These are phyloP conservation scores for Trypoxylon attenuatum DNA, from an alignment of 2,888 invertebrate genomes.

Conservation along the genomic window DNA sequence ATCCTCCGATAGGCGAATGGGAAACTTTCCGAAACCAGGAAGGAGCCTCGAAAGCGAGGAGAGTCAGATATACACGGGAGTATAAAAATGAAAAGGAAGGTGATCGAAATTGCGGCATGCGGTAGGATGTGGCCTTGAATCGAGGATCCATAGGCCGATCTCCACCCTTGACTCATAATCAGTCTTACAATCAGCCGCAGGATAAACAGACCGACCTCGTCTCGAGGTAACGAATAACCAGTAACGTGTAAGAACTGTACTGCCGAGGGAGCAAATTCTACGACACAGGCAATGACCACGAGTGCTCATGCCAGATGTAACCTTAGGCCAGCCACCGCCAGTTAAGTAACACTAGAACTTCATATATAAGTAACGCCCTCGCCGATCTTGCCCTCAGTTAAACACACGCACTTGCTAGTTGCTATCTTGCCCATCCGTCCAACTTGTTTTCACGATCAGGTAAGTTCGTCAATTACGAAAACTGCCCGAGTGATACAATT, in stretches of 20 bases:
- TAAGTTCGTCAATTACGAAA: slow-evolving; percentile 18
- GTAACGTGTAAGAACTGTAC: slow-evolving; percentile 1
- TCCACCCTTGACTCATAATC: slow-evolving; percentile 56
- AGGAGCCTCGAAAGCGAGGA: too few relatives aligned
- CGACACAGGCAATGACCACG: slow-evolving; percentile 38
- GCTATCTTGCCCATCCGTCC: too few relatives aligned
- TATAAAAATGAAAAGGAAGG: too few relatives aligned
- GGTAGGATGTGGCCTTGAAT: too few relatives aligned
- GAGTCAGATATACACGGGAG: too few relatives aligned
- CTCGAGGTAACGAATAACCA: slow-evolving; percentile 26
- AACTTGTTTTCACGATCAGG: too few relatives aligned
- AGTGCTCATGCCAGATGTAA: slow-evolving; percentile 41
- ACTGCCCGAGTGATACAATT: too few relatives aligned
- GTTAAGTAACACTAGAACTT: slow-evolving; percentile 18
- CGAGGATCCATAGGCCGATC: too few relatives aligned
- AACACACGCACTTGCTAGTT: slow-evolving; percentile 43
- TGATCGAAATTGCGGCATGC: too few relatives aligned
- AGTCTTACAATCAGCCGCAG: slow-evolving; percentile 18
- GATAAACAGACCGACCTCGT: slow-evolving; percentile 41
- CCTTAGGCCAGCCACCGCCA: slow-evolving; percentile 43
- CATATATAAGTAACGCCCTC: slow-evolving; percentile 67
- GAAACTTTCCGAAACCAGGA: too few relatives aligned
- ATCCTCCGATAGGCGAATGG: too few relatives aligned
- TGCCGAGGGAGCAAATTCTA: background rate
- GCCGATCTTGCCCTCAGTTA: slow-evolving; percentile 65